These are phyloP conservation scores for Apeira syringaria DNA, from an alignment of 2,888 invertebrate species.

Conservation along the genomic window DNA sequence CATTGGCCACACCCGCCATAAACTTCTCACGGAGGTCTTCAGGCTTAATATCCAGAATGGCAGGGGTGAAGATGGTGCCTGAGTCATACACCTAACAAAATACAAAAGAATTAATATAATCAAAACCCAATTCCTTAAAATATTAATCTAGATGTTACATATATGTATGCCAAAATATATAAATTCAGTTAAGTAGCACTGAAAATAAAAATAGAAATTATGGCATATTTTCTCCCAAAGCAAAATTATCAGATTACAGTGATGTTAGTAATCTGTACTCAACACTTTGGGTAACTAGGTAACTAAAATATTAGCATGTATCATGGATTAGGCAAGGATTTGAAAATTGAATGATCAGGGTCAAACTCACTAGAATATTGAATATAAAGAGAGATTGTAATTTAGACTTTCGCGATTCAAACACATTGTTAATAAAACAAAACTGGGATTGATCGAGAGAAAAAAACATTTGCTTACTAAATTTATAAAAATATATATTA, in stretches of 20 bases:
- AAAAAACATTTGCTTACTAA: too few species aligned
- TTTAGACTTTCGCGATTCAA: too few species aligned
- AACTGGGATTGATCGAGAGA: too few species aligned
- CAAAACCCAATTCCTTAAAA: background rate
- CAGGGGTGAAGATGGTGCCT: constrained; percentile 98
- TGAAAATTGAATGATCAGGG: too few species aligned
- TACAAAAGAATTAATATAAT: background rate
- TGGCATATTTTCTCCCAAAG: constrained; percentile 66
- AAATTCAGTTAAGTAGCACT: constrained; percentile 19
- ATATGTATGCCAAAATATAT: constrained; percentile 5
- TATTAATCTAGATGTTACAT: background rate
- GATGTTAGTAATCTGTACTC: constrained; percentile 67
- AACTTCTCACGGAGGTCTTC: constrained; percentile 97
- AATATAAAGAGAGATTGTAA: too few species aligned
- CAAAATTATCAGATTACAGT: constrained; percentile 72
- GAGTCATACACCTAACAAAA: constrained; percentile 94
- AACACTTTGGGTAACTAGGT: constrained; percentile 66
- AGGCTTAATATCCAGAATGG: constrained; percentile 98
- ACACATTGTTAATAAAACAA: too few species aligned
- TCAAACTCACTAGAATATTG: too few species aligned
- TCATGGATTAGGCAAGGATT: too few species aligned
- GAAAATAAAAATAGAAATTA: constrained; percentile 23
- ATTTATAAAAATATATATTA: too few species aligned
- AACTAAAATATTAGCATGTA: too few species aligned
- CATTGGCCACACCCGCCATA: constrained; percentile 96